A percentile compares a stretch with the other conserved stretches of the same genome.
Evolutionary conservation across 2,113 vertebrate genomes (phyloP).

Genomic region (Nannospalax galili): DNA sequence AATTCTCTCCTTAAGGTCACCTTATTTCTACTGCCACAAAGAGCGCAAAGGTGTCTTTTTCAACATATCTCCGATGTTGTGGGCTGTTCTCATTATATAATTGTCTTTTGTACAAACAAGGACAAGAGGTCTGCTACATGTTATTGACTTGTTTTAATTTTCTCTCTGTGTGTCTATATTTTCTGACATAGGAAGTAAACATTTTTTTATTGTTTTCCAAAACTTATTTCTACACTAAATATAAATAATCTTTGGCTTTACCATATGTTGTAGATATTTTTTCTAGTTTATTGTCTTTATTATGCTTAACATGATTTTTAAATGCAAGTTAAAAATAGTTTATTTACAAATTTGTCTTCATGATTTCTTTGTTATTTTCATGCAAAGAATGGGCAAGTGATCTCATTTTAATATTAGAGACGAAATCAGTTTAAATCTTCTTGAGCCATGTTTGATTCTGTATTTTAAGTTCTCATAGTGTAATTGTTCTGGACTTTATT

Average conservation of each 20-base stretch:
- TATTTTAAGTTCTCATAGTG: not conserved
- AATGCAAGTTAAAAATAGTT: constrained; percentile 12
- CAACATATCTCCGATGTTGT: not conserved
- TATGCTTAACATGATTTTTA: constrained; percentile 20
- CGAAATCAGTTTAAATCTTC: constrained; percentile 10
- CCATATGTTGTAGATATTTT: constrained; percentile 16
- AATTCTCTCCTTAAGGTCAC: not conserved
- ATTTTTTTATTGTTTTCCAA: constrained; percentile 55
- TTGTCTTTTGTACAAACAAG: not conserved
- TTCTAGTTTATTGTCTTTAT: constrained; percentile 27
- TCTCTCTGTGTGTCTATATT: constrained; percentile 45
- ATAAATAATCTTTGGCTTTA: constrained; percentile 40
- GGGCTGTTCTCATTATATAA: not conserved
- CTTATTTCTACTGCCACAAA: not conserved
- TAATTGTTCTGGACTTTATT: not conserved
- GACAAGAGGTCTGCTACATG: not conserved
- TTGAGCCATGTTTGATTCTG: not conserved
- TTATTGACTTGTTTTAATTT: constrained; percentile 35
- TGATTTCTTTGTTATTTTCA: constrained; percentile 40
- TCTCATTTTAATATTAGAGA: not conserved
- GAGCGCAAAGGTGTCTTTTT: not conserved
- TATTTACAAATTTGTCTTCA: not conserved
- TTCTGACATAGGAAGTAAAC: constrained; percentile 21
- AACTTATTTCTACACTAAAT: not conserved
- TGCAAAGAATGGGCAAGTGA: not conserved